phyloP scores from a whole-genome alignment of 2,888 invertebrate species.

The Dioctria linearis region DNA sequence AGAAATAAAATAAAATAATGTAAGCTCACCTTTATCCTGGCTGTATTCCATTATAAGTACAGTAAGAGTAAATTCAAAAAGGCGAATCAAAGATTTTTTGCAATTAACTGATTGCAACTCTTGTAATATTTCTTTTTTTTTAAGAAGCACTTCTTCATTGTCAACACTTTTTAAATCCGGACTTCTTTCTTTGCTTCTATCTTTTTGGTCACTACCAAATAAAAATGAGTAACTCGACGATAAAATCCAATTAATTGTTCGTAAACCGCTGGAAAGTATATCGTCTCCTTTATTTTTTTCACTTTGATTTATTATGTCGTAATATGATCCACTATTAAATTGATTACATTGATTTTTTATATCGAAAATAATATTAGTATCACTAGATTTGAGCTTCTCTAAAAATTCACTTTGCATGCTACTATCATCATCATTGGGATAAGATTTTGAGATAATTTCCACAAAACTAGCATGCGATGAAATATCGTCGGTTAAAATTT shows the following conservation, averaged over 20 bases:
- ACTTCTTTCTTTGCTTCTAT: background rate
- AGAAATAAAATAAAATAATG: background rate
- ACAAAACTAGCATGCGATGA: slow-evolving; percentile 49
- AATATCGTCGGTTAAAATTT: slow-evolving; percentile 28
- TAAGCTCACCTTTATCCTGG: slow-evolving; percentile 67
- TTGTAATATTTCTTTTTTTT: slow-evolving; percentile 61
- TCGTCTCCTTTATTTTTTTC: background rate
- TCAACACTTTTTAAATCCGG: background rate
- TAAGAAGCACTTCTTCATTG: background rate
- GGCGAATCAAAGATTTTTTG: slow-evolving; percentile 67
- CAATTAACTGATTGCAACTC: slow-evolving; percentile 64
- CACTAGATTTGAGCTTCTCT: slow-evolving; percentile 46
- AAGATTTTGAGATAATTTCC: slow-evolving; percentile 50
- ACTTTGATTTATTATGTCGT: background rate
- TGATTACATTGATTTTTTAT: slow-evolving; percentile 54
- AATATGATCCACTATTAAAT: slow-evolving; percentile 3
- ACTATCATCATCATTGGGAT: background rate
- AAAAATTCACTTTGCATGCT: slow-evolving; percentile 49
- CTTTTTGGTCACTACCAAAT: slow-evolving; percentile 39
- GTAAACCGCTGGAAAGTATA: slow-evolving; percentile 3
- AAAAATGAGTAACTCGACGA: slow-evolving; percentile 44
- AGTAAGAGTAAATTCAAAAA: slow-evolving; percentile 69
- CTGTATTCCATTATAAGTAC: slow-evolving; percentile 67
- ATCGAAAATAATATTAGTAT: slow-evolving; percentile 54
- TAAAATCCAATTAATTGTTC: slow-evolving; percentile 46